These are phyloP conservation scores for Solea senegalensis DNA, from an alignment of 2,113 vertebrate genomes.

Conservation along the genomic window DNA sequence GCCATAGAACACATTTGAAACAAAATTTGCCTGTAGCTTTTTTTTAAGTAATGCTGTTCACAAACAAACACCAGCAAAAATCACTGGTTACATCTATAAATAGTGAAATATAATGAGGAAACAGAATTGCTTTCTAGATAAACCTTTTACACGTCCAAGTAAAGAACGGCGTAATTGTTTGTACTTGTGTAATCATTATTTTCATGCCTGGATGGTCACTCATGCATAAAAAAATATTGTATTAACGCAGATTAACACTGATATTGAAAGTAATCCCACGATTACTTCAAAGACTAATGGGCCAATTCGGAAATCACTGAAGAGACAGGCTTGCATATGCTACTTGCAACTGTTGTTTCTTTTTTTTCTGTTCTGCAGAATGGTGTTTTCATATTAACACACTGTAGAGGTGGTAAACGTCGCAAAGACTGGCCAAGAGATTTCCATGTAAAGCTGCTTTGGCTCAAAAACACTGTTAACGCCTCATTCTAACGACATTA, in stretches of 20 bases:
- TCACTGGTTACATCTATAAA: no score
- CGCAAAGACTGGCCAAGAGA: constrained; percentile 1
- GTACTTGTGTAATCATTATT: no score
- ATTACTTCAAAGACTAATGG: not conserved
- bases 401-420: constrained; percentile 2
- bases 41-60: no score
- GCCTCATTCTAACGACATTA: constrained; percentile 22
- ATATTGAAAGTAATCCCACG: not conserved
- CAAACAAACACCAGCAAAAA: no score
- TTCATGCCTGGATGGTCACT: not conserved
- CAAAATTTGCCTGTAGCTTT: no score
- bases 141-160: not conserved
- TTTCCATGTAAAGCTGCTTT: constrained; percentile 27
- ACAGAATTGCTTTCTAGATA: no score
- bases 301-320: not conserved
- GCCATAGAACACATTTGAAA: no score
- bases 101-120: no score
- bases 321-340: not conserved
- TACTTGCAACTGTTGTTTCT: not conserved
- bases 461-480: constrained; percentile 8
- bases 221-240: not conserved
- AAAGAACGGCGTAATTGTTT: not conserved
- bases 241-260: not conserved
- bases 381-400: not conserved
- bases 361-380: no score